These are phyloP conservation scores for Zoanthus sociatus DNA, from an alignment of 92 coral and sea anemone genomes.

Conservation along the genomic window DNA sequence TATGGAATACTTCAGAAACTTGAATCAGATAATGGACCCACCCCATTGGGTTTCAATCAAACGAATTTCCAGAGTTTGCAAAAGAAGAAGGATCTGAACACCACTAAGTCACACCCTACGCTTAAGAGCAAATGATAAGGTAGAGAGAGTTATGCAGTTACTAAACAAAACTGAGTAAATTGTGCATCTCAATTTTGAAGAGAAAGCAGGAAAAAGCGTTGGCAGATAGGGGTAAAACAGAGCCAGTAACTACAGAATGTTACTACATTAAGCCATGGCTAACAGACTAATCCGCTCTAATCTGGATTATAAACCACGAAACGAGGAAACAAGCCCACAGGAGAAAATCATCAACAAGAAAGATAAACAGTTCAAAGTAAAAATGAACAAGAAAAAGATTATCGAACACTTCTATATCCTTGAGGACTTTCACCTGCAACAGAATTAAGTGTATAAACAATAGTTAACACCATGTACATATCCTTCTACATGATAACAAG, in stretches of 20 bases:
- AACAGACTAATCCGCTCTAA: conserved; percentile 45
- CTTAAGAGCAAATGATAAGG: conserved; percentile 64
- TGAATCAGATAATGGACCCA: no score
- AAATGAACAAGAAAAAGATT: conserved; percentile 11
- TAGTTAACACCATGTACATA: conserved; percentile 48
- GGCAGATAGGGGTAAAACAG: conserved; percentile 34
- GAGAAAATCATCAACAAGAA: conserved; percentile 26
- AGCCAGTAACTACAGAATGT: conserved; percentile 44
- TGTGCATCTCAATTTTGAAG: conserved; percentile 43
- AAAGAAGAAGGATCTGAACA: conserved; percentile 56
- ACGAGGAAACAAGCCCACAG: conserved; percentile 10
- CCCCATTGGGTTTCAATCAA: no score
- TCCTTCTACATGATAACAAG: conserved; percentile 42
- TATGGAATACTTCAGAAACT: no score
- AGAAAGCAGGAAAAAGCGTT: conserved; percentile 36
- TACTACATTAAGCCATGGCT: conserved; percentile 55
- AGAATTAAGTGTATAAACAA: conserved; percentile 31
- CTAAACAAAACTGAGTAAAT: conserved; percentile 38
- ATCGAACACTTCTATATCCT: conserved; percentile 9
- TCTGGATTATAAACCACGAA: conserved; percentile 54
- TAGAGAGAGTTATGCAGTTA: conserved; percentile 48
- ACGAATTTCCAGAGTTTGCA: conserved; percentile 51
- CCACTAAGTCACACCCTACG: conserved; percentile 54
- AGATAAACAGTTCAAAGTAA: conserved; percentile 49
- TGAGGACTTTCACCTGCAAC: neutral